These are phyloP conservation scores for Carettochelys insculpta DNA, from an alignment of 2,113 vertebrate species.

Conservation along the genomic window DNA sequence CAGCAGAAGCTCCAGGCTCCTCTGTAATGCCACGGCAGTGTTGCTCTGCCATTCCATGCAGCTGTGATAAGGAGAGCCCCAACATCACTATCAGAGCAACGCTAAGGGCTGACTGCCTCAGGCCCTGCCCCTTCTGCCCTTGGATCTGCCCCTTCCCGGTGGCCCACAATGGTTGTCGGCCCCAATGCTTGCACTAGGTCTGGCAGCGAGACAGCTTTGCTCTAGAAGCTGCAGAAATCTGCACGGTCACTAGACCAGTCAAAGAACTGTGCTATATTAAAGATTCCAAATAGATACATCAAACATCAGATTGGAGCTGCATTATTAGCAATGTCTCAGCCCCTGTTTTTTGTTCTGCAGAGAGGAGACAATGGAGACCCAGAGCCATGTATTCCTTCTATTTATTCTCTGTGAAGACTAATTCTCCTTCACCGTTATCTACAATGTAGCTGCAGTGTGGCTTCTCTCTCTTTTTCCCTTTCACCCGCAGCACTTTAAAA, in stretches of 20 bases:
- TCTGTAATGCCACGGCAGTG: too few species aligned
- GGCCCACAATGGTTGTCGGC: too few species aligned
- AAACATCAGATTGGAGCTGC: neutral
- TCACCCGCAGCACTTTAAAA: constrained; percentile 52
- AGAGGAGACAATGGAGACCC: neutral
- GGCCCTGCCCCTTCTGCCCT: too few species aligned
- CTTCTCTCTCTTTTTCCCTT: neutral
- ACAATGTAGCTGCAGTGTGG: neutral
- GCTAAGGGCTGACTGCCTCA: too few species aligned
- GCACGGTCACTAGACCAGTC: neutral
- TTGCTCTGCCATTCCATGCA: too few species aligned
- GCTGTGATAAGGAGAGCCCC: too few species aligned
- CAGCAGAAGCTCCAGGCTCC: too few species aligned
- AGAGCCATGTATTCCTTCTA: neutral
- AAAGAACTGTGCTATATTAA: neutral
- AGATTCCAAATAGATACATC: neutral
- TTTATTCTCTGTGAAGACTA: neutral
- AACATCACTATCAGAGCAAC: too few species aligned
- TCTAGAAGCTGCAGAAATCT: neutral
- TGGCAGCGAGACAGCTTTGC: neutral
- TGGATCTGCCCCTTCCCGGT: too few species aligned
- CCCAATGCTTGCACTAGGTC: too few species aligned
- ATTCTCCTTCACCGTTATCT: neutral
- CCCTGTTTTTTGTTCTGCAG: neutral
- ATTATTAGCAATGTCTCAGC: neutral